phyloP scores from a whole-genome alignment of 2,888 invertebrate genomes.

The Lasioglossum oenotherae region DNA sequence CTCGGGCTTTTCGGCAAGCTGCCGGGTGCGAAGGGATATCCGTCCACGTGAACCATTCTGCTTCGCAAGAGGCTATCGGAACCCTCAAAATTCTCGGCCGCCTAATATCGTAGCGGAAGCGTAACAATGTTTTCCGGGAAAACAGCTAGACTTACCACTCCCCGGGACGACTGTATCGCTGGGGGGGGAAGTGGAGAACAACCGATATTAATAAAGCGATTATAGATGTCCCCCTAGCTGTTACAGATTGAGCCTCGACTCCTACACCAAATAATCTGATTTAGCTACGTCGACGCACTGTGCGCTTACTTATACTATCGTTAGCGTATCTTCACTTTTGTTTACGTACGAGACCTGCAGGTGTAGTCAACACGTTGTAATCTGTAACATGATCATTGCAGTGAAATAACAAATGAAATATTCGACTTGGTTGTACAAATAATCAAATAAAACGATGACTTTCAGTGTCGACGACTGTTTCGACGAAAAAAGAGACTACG shows the following conservation, averaged over 20 bases:
- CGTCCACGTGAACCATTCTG: constrained; percentile 82
- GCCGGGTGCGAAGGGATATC: constrained; percentile 79
- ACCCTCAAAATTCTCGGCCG: constrained; percentile 9
- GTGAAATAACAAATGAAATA: not conserved
- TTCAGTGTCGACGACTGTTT: not conserved
- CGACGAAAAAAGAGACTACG: not conserved
- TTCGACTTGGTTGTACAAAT: not conserved
- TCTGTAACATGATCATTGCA: not conserved
- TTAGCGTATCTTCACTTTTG: not conserved
- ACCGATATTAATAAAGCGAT: not conserved
- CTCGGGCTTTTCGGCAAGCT: constrained; percentile 95
- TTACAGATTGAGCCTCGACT: not conserved
- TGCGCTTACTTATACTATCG: not conserved
- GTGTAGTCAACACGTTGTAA: not conserved
- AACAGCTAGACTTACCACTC: constrained; percentile 5
- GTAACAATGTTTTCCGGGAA: not conserved
- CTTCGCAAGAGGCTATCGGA: not conserved
- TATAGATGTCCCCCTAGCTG: not conserved
- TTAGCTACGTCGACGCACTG: not conserved
- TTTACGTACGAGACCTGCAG: not conserved
- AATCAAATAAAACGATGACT: not conserved
- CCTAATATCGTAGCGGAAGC: constrained; percentile 13
- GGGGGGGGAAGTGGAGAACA: not conserved
- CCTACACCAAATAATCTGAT: not conserved
- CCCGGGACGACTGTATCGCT: not conserved